Base-by-base conservation (phyloP, 2,797 vertebrate species). In the Sparus aurata region DNA sequence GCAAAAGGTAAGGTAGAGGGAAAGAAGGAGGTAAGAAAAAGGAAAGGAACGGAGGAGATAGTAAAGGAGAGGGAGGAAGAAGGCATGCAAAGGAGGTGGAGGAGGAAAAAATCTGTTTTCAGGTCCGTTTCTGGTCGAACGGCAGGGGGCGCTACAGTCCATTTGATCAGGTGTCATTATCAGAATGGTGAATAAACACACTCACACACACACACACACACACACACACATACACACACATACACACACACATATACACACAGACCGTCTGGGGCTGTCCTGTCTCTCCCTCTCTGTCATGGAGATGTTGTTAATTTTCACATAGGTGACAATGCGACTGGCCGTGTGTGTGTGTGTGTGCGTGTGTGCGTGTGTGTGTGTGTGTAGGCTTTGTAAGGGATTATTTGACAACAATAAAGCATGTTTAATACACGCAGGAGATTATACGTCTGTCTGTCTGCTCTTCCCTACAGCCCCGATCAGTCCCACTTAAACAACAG, bases 331-430 rank as follows among this genome's bases (percentile, higher is more conserved):
- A 8, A 34, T 34, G 30, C 6, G 6, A 34, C 30, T 34, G 5
- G 6, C 30, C 34, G 30, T 7, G 30, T 34, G 30, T 8, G 30
- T 34, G 30, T 34, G 30, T 34, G 30, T 34, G 30, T 34, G 30
- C 34, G 6, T 64, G 9, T 23, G 64, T 12, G 23, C 17, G 27
- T 43, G 23, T 53, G 54, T 47, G 53, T 67, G 55, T 54, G 38
- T 78, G 46, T 67, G 64, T 4, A 1, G 50, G 65, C 18, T 79
- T 74, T 79, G 82, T 63, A 47, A 43, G 12, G 53, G 83, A 83
- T 87, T 75, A 80, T 72, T 62, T 61, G 64, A 76, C 68, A 75
- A 69, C 73, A 85, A 78, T 41, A 57, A 73, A 78, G 25, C 62
- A 61, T 70, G 65, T 73, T 81, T 45, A 75, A 43, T 52, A 77